A percentile compares a stretch with the other conserved stretches of the same genome.
phyloP scores from a whole-genome alignment of 2,888 invertebrate genomes.

The Calameuta idolon region DNA sequence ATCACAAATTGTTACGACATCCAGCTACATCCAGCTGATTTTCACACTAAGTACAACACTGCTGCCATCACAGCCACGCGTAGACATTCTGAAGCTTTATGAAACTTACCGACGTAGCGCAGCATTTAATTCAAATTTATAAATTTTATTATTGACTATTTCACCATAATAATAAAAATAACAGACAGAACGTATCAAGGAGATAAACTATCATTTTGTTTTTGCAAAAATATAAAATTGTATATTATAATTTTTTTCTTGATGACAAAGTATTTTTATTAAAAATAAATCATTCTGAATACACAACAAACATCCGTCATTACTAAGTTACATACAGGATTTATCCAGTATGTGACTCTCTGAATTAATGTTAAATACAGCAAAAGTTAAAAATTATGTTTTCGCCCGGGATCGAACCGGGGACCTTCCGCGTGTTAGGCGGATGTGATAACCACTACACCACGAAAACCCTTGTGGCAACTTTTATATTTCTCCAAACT shows the following conservation, averaged over 20 bases:
- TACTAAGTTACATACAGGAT: not conserved
- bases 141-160: not conserved
- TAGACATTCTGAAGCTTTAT: not conserved
- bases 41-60: not conserved
- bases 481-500: not conserved
- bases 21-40: not conserved
- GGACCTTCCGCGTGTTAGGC: conserved; percentile 80
- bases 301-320: too few relatives aligned
- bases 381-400: conserved; percentile 48
- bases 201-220: not conserved
- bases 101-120: not conserved
- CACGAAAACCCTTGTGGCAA: conserved; percentile 74
- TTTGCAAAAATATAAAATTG: not conserved
- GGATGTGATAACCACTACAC: conserved; percentile 93
- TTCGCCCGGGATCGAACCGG: conserved; percentile 20
- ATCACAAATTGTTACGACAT: not conserved
- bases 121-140: not conserved
- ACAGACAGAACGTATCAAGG: not conserved
- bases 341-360: not conserved
- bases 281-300: not conserved
- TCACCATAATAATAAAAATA: not conserved
- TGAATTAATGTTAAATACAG: not conserved
- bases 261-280: not conserved
- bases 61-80: not conserved
- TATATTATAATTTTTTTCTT: not conserved